Evolutionary conservation across 2,797 vertebrate species (phyloP), one percentile per base, ranked within the genome.

Genomic region (Nasua narica): DNA sequence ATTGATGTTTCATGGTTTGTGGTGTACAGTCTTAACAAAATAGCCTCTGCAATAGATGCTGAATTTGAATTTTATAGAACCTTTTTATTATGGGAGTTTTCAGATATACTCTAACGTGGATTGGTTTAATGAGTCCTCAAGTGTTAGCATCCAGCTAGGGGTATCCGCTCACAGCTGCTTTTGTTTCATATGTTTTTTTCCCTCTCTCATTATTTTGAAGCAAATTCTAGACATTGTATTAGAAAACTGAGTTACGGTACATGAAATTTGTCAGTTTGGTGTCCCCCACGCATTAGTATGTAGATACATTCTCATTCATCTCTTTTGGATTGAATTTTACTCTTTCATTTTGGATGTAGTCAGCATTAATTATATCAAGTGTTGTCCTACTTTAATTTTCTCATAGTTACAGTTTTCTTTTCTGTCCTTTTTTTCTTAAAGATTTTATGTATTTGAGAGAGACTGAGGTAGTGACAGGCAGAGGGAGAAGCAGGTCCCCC

Each of bases 1-100:
- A 62, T 72, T 94, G 78, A 29, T 82, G 48, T 77, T 91, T 85
- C 40, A 77, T 87, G 58, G 48, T 91, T 92, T 89, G 32, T 84
- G 32, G 84, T 94, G 10, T 91, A 74, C 9, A 16, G 18, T 84
- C 35, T 93, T 91, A 78, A 37, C 40, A 78, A 84, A 85, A 48
- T 78, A 84, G 50, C 67, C 32, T 95, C 83, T 83, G 81, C 78
- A 54, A 52, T 91, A 96, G 76, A 43, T 65, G 46, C 1, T 89
- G 46, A 77, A 78, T 81, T 96, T 52, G 54, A 81, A 83, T 78
- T 67, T 29, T 1, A 81, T 91, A 90, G 91, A 58, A 48, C 1
- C 14, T 43, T 85, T 85, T 86, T 87, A 78, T 90, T 89, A 18
- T 4, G 37, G 77, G 77, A 90, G 46, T 95, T 92, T 91, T 43